Base-by-base conservation (phyloP, 2,888 invertebrate genomes). In the Caenorhabditis sulstoni region DNA sequence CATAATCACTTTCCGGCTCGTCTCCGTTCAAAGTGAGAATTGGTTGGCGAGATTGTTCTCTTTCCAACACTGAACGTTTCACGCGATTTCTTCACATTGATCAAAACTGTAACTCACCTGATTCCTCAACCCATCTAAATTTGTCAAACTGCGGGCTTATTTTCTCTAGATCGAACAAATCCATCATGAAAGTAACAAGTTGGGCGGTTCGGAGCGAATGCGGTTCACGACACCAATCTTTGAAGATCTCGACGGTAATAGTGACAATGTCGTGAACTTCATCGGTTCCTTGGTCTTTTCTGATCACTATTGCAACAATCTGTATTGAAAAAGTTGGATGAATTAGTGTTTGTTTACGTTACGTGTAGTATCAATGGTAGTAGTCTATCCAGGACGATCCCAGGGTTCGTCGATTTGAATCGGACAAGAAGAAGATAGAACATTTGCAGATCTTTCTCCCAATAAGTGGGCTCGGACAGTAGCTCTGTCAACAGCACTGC, bases 141-240 rank as follows among this genome's bases (percentile, higher is more conserved):
- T 64, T 64, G 1, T 65, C 49, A 7, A 18, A 16, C 0, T 47
- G 39, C 11, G 57, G 41, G 22, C 23, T 57, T 0, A 73, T 64
- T 16, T 44, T 73, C 16, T 73, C 64, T 22, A 64, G 58, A 58
- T 73, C 73, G 18, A 57, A 64, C 0, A 73, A 8, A 14, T 73
- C 73, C 50, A 73, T 57, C 57, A 73, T 57, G 9, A 73, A 73
- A 4, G 62, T 73, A n/a, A 73, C 58, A 5, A 73, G 20, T 9
- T 64, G 73, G 50, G 64, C 41, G 1, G 73, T 73, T 0, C 64
- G 49, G 1, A 47, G 47, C 0, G 23, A 5, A 41, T 73, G 57
- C 0, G 64, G 73, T 1, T 64, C 64, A 39, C 64, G 57, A 45
- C 73, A 73, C 73, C 64, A 73, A 20, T 73, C 57, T 16, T 73